These are phyloP conservation scores for Bergia sp. DNA, from an alignment of 92 coral and sea anemone species.

Conservation along the genomic window DNA sequence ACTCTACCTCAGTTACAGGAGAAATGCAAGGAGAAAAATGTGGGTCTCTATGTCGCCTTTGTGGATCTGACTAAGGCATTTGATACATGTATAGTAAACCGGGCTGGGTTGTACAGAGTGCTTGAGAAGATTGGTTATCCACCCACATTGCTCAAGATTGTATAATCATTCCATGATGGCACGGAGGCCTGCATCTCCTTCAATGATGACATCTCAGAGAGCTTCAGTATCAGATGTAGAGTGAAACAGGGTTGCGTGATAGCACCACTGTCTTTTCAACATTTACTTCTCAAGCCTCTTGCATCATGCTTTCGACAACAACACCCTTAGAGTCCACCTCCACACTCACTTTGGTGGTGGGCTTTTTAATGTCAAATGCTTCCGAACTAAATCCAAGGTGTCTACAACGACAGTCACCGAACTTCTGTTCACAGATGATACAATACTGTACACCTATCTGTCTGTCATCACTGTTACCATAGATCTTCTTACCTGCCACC, in stretches of 20 bases:
- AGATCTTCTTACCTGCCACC: no score
- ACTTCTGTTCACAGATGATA: neutral
- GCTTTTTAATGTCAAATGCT: neutral
- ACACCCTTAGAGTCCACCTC: neutral
- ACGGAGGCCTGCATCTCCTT: neutral
- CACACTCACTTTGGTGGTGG: neutral
- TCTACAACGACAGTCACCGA: neutral
- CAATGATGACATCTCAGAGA: neutral
- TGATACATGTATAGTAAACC: neutral
- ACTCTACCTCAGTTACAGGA: neutral
- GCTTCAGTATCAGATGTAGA: neutral
- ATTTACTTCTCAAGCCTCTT: neutral
- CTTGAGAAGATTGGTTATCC: constrained; percentile 20
- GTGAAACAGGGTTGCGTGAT: neutral
- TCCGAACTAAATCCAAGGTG: constrained; percentile 1
- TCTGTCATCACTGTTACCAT: no score
- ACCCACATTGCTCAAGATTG: constrained; percentile 11
- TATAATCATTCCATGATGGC: constrained; percentile 26
- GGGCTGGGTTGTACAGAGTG: neutral
- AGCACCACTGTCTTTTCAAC: constrained; percentile 1
- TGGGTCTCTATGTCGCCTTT: neutral
- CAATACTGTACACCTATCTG: no score
- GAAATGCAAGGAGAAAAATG: constrained; percentile 11
- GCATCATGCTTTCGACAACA: neutral
- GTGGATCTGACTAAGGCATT: constrained; percentile 1